These are phyloP conservation scores for Villa cingulata DNA, from an alignment of 2,888 invertebrate species.

Conservation along the genomic window DNA sequence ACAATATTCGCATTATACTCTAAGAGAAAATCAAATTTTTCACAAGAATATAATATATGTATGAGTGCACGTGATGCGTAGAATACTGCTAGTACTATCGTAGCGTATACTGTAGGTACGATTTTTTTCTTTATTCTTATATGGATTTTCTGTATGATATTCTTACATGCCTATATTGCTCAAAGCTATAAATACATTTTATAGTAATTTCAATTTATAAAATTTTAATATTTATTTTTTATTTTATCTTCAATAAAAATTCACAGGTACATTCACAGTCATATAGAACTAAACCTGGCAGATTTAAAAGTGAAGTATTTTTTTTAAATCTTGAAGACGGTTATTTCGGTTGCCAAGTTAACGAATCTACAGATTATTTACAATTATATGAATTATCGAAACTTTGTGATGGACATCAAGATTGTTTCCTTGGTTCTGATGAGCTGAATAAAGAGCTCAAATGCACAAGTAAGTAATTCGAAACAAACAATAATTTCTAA, in stretches of 20 bases:
- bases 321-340: conserved; percentile 95
- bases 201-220: too few relatives aligned
- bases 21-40: too few relatives aligned
- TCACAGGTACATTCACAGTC: conserved; percentile 49
- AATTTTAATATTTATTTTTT: conserved; percentile 1
- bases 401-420: conserved; percentile 79
- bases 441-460: conserved; percentile 80
- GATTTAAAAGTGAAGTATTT: conserved; percentile 83
- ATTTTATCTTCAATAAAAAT: too few relatives aligned
- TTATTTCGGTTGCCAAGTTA: conserved; percentile 94
- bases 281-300: conserved; percentile 50
- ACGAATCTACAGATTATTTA: conserved; percentile 87
- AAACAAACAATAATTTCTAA: background rate
- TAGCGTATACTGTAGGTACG: too few relatives aligned
- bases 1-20: too few relatives aligned
- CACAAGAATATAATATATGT: too few relatives aligned
- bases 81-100: too few relatives aligned
- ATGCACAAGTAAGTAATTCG: conserved; percentile 70
- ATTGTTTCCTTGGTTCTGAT: conserved; percentile 86
- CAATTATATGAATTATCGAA: conserved; percentile 90
- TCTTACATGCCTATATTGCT: too few relatives aligned
- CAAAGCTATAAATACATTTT: too few relatives aligned
- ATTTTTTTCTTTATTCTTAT: too few relatives aligned
- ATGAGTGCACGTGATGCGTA: too few relatives aligned
- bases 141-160: too few relatives aligned